phyloP scores from a whole-genome alignment of 1,140 invertebrate genomes.

The Sarcophaga bullata region DNA sequence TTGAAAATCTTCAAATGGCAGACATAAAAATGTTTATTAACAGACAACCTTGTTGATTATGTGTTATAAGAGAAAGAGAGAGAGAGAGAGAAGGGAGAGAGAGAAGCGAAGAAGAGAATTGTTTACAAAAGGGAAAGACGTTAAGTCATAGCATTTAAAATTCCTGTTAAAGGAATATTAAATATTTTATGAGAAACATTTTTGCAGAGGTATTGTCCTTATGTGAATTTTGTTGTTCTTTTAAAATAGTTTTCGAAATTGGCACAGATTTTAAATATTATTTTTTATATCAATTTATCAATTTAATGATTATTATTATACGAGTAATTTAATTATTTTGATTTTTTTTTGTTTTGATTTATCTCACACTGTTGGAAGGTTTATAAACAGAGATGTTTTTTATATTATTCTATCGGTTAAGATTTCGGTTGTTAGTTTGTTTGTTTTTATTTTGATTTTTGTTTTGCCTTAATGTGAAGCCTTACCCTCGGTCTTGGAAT shows the following conservation, averaged over 20 bases:
- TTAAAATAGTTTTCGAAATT: constrained; percentile 54
- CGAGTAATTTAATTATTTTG: background rate
- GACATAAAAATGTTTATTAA: constrained; percentile 66
- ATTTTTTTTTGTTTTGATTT: background rate
- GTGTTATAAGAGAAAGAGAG: background rate
- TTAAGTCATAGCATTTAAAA: no score
- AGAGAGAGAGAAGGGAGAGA: background rate
- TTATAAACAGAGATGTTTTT: constrained; percentile 8
- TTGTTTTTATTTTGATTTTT: constrained; percentile 43
- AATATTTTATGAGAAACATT: background rate
- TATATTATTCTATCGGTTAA: constrained; percentile 3
- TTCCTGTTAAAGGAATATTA: no score
- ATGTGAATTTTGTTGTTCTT: background rate
- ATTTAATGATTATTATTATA: background rate
- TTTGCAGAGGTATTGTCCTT: background rate
- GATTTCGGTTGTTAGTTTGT: constrained; percentile 13
- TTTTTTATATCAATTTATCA: background rate
- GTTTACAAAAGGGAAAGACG: no score
- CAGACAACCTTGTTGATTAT: constrained; percentile 64
- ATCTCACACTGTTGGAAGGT: background rate
- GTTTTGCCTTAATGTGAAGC: constrained; percentile 49
- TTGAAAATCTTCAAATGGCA: constrained; percentile 52
- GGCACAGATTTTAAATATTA: constrained; percentile 58
- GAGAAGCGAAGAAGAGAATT: no score
- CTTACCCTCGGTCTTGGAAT: constrained; percentile 94